Conservation (phyloP, 2,888 invertebrate species). For the Liposcelis brunnea region DNA sequence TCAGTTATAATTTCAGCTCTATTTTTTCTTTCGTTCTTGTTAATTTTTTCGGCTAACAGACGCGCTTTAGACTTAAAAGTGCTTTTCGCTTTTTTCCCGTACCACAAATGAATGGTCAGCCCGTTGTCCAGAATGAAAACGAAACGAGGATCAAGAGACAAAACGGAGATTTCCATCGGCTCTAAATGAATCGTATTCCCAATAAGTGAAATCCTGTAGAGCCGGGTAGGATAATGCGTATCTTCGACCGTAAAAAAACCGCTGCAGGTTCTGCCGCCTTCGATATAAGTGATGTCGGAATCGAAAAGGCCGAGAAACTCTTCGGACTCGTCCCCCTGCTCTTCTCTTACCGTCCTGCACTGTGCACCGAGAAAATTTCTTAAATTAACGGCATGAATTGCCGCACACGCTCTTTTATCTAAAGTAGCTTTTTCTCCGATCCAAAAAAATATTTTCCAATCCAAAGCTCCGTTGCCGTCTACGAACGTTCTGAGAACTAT, state of each 20-base stretch:
- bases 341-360: conserved; percentile 86
- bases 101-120: conserved; percentile 76
- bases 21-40: conserved; percentile 94
- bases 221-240: conserved; percentile 59
- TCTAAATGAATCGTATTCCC: conserved; percentile 71
- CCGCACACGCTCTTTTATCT: conserved; percentile 89
- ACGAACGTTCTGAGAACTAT: conserved; percentile 78
- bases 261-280: conserved; percentile 92
- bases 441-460: conserved; percentile 98
- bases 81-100: conserved; percentile 71
- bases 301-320: conserved; percentile 89
- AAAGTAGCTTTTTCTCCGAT: conserved; percentile 88
- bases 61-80: conserved; percentile 76
- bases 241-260: conserved; percentile 96
- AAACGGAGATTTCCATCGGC: conserved; percentile 53
- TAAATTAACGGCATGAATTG: conserved; percentile 97
- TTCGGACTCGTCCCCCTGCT: conserved; percentile 91
- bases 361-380: conserved; percentile 89
- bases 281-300: conserved; percentile 80
- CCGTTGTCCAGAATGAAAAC: conserved; percentile 87
- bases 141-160: conserved; percentile 74
- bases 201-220: conserved; percentile 81
- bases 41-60: conserved; percentile 93
- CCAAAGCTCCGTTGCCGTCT: conserved; percentile 61
- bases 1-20: conserved; percentile 79